phyloP scores from a whole-genome alignment of 2,113 vertebrate species.

The Elephantulus edwardii region DNA sequence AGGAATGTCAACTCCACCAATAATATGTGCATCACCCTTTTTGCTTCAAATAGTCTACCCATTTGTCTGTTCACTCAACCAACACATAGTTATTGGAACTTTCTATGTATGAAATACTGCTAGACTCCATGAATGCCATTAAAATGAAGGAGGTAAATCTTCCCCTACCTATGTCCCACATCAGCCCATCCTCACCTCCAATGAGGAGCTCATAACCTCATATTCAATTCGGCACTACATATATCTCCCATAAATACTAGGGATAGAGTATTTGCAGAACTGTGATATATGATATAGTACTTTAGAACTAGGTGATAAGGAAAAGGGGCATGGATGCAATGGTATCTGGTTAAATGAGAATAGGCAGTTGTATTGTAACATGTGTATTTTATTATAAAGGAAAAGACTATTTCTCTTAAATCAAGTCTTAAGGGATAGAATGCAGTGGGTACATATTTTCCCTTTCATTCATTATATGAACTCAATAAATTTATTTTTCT shows the following conservation, averaged over 20 bases:
- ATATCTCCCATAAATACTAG: neutral
- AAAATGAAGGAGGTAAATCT: neutral
- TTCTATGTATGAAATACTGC: neutral
- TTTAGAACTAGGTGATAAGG: neutral
- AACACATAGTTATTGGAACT: neutral
- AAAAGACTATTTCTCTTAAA: conserved; percentile 1
- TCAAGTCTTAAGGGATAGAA: neutral
- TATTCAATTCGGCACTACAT: neutral
- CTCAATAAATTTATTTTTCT: neutral
- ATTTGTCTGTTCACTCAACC: neutral
- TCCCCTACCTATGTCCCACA: neutral
- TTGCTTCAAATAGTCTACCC: neutral
- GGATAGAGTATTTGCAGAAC: neutral
- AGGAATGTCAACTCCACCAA: neutral
- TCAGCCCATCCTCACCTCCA: neutral
- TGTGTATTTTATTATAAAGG: neutral
- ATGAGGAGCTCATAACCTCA: neutral
- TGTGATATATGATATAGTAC: neutral
- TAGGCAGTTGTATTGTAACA: neutral
- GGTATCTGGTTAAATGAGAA: neutral
- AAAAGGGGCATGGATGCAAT: neutral
- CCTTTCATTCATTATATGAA: neutral
- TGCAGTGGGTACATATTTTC: neutral
- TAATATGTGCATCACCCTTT: too few species aligned
- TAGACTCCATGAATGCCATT: neutral